These are phyloP conservation scores for Nymphalis c-album DNA, from an alignment of 2,888 invertebrate genomes.

Conservation along the genomic window DNA sequence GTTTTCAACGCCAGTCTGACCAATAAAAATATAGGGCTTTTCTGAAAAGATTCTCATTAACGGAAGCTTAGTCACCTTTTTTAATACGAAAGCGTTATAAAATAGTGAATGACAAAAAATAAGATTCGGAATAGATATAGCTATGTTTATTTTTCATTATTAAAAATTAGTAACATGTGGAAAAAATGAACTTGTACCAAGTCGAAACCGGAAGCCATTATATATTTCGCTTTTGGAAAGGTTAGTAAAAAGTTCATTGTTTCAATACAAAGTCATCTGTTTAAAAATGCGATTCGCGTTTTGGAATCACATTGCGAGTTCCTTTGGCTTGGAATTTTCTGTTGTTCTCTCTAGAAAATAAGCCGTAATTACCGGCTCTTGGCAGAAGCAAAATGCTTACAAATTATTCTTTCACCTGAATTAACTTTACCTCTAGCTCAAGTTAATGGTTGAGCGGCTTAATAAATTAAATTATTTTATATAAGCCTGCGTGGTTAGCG, in stretches of 20 bases:
- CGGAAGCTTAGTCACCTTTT: no score
- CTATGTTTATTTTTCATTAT: no score
- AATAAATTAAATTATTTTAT: conserved; percentile 26
- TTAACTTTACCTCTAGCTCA: conserved; percentile 29
- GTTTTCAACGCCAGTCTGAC: no score
- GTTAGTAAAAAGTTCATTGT: conserved; percentile 22
- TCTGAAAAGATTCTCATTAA: no score
- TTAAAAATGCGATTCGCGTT: conserved; percentile 33
- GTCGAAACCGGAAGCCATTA: no score
- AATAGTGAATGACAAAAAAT: no score
- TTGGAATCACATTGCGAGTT: conserved; percentile 28
- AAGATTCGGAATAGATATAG: no score
- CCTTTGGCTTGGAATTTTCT: conserved; percentile 32
- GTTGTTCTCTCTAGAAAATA: conserved; percentile 35
- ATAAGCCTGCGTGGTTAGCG: background rate
- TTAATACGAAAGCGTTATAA: no score
- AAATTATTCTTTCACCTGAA: conserved; percentile 39
- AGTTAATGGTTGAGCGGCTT: conserved; percentile 22
- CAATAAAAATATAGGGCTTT: no score
- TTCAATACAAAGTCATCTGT: conserved; percentile 25
- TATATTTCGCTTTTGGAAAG: conserved; percentile 1
- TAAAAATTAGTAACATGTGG: no score
- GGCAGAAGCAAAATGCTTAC: conserved; percentile 33
- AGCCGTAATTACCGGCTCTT: conserved; percentile 37
- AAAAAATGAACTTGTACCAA: no score